Percentiles rank a stretch among this genome's conserved stretches.
Conservation (phyloP, 2,113 vertebrate genomes). For the Anser brachyrhynchus region DNA sequence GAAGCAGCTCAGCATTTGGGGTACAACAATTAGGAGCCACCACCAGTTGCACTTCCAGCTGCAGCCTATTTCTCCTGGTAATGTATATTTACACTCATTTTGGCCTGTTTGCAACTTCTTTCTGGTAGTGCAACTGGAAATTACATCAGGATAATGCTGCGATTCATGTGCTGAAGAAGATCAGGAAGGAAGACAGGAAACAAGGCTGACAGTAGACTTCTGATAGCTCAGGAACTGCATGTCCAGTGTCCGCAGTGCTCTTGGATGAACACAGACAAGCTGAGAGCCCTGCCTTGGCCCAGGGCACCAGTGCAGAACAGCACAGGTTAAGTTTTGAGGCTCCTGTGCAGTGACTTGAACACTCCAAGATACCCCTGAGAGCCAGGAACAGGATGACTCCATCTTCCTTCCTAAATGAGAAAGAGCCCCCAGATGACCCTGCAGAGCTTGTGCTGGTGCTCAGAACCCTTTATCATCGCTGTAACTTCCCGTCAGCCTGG, state of each 20-base stretch:
- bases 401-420: neutral
- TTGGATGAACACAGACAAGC: neutral
- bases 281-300: neutral
- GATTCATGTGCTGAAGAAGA: neutral
- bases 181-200: neutral
- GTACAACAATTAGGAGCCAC: neutral
- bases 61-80: neutral
- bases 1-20: neutral
- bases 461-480: neutral
- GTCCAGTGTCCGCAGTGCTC: neutral
- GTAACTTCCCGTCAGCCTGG: constrained; percentile 26
- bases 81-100: neutral
- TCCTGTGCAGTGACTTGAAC: neutral
- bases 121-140: neutral
- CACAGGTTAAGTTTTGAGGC: neutral
- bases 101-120: neutral
- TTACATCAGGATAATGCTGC: neutral
- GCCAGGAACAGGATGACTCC: neutral
- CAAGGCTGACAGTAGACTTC: neutral
- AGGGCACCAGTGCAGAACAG: neutral
- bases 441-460: neutral
- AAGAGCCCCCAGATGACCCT: neutral
- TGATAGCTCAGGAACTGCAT: neutral
- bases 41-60: neutral
- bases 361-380: neutral